phyloP scores from a whole-genome alignment of 2,113 vertebrate genomes.

The Ursus arctos region DNA sequence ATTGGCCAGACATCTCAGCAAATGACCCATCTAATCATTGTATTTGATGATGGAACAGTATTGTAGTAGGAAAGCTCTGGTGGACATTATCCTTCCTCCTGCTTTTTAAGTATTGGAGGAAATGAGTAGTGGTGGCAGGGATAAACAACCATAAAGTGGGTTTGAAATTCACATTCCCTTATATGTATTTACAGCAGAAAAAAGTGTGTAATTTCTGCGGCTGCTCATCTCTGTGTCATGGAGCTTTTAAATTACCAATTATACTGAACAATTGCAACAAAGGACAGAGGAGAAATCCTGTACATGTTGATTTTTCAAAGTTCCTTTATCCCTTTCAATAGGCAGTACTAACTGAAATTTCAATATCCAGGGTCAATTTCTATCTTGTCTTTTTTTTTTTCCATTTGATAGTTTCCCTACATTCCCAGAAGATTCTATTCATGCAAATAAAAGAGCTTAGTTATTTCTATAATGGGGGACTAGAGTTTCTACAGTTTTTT shows the following conservation, averaged over 20 bases:
- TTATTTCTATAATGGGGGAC: constrained; percentile 87
- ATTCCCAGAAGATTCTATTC: constrained; percentile 83
- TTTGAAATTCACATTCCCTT: constrained; percentile 16
- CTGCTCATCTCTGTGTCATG: neutral
- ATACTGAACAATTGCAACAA: neutral
- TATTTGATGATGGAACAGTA: constrained; percentile 2
- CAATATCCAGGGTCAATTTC: constrained; percentile 51
- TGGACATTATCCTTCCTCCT: neutral
- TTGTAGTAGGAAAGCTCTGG: neutral
- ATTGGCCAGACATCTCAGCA: constrained; percentile 43
- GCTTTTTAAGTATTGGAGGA: neutral
- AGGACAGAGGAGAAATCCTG: neutral
- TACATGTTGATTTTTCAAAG: neutral
- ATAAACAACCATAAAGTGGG: neutral
- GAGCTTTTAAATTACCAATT: constrained; percentile 10
- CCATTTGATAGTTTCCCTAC: constrained; percentile 79
- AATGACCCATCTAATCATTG: neutral
- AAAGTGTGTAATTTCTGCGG: neutral
- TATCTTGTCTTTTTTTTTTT: neutral
- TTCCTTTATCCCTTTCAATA: neutral
- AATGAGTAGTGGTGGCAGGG: neutral
- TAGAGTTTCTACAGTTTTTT: constrained; percentile 78
- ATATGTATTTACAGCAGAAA: constrained; percentile 27
- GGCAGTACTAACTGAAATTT: constrained; percentile 42
- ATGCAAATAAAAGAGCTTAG: constrained; percentile 85